Percentiles rank a stretch among this genome's conserved stretches.
These are phyloP conservation scores for Anas platyrhynchos DNA, from an alignment of 2,113 vertebrate species.

Conservation along the genomic window DNA sequence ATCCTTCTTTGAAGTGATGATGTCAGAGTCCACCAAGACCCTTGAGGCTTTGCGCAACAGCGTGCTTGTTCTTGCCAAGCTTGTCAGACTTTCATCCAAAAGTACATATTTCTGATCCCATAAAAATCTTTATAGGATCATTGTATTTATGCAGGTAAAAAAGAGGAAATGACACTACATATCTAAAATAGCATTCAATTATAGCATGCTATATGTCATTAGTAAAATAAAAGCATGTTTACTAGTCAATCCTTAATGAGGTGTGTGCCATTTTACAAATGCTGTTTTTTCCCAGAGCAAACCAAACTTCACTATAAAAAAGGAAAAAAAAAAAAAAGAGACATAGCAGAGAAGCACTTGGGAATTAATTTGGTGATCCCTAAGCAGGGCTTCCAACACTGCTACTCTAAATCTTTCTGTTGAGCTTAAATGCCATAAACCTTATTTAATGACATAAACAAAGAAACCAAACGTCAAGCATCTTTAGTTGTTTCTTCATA, in stretches of 20 bases:
- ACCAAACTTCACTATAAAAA: background rate
- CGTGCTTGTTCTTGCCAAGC: background rate
- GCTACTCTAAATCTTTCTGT: background rate
- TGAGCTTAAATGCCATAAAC: background rate
- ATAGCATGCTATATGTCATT: background rate
- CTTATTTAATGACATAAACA: background rate
- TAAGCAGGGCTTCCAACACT: background rate
- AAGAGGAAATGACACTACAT: background rate
- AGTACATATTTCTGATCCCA: background rate
- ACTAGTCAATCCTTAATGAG: background rate
- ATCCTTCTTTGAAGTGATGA: constrained; percentile 3
- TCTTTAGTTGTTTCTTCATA: background rate
- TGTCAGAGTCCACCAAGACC: background rate
- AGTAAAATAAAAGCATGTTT: background rate
- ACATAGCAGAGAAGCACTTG: background rate
- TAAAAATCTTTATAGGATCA: background rate
- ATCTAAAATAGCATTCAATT: rapidly evolving
- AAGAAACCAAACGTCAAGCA: background rate
- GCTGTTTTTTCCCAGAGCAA: background rate
- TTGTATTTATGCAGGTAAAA: background rate
- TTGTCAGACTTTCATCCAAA: background rate
- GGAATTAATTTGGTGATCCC: background rate
- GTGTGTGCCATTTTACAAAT: background rate
- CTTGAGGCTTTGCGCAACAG: background rate
- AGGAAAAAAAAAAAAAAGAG: background rate